Conservation (phyloP, 92 coral and sea anemone species). For the Umimayanthus kanabou region DNA sequence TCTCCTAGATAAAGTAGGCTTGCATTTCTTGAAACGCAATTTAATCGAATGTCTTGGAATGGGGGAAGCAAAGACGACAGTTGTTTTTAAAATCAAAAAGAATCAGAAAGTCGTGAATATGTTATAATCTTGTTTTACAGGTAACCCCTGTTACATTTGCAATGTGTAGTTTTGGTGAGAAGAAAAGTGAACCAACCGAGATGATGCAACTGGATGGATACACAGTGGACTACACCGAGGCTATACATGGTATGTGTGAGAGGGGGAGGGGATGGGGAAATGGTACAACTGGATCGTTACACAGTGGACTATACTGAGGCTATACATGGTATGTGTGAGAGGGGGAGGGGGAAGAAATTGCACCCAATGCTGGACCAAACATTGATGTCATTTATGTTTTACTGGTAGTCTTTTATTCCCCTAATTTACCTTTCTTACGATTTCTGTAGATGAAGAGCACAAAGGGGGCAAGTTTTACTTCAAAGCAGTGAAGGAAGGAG, state of each 20-base stretch:
- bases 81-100: background rate
- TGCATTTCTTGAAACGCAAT: background rate
- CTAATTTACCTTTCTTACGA: background rate
- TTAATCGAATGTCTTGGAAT: background rate
- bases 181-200: conserved; percentile 89
- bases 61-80: background rate
- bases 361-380: conserved; percentile 21
- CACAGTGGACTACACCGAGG: conserved; percentile 92
- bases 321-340: conserved; percentile 46
- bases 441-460: conserved; percentile 81
- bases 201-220: conserved; percentile 97
- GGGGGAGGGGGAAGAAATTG: conserved; percentile 55
- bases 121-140: conserved; percentile 45
- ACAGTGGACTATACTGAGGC: conserved; percentile 80
- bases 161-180: conserved; percentile 92
- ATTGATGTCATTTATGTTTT: background rate
- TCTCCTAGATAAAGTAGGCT: too few relatives aligned
- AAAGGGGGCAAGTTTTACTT: conserved; percentile 92
- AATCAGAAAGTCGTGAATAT: too few relatives aligned
- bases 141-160: conserved; percentile 96
- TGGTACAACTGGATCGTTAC: conserved; percentile 15
- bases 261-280: background rate
- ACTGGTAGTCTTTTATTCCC: background rate
- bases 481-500: conserved; percentile 95
- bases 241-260: conserved; percentile 53